Evolutionary conservation across 2,113 vertebrate species (phyloP), one percentile per base, ranked within the genome.

Genomic region (Lampris megalopsis): DNA sequence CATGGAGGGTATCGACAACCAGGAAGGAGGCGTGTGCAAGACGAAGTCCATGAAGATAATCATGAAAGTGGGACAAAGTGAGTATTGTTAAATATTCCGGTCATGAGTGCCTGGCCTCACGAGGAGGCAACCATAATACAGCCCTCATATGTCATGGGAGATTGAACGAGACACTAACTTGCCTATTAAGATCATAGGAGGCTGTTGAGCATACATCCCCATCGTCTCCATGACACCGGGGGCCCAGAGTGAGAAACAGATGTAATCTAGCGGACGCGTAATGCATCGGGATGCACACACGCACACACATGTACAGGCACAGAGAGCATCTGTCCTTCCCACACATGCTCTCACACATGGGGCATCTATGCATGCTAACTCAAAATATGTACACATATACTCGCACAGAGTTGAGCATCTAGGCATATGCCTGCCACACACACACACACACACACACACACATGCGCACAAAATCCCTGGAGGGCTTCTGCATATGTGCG

Each of bases 11-110:
- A 94, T 99, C 92, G 96, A 99, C 94, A 99, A 99, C 95, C 97
- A 98, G 94, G 97, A 99, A 91, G 98, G 98, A 83, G 97, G 98
- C 69, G 97, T 99, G 83, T 99, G 98, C 94, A 97, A 96, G 95
- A 97, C 95, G 93, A 97, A 95, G 96, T 97, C 96, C 93, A 99
- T 99, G 98, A 99, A 99, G 95, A 99, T 99, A 90, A 93, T 97
- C 93, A 98, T 99, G 97, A 99, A 98, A 95, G 98, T 99, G 95
- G 97, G 97, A 94, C 97, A 99, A 95, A 96, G 97, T 99, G 94
- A 98, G 96, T 95, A 93, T 81, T 80, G 75, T 62, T 71, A 13
- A 48, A 11, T 63, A 53, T 68, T 40, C 65, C 9, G 6, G 13
- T 3, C 11, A 13, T 45, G 47, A 66, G 56, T 11, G 72, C 56